A percentile compares a stretch with the other conserved stretches of the same genome.
phyloP scores from a whole-genome alignment of 2,888 invertebrate genomes.

The Drosophila nr. medialis region DNA sequence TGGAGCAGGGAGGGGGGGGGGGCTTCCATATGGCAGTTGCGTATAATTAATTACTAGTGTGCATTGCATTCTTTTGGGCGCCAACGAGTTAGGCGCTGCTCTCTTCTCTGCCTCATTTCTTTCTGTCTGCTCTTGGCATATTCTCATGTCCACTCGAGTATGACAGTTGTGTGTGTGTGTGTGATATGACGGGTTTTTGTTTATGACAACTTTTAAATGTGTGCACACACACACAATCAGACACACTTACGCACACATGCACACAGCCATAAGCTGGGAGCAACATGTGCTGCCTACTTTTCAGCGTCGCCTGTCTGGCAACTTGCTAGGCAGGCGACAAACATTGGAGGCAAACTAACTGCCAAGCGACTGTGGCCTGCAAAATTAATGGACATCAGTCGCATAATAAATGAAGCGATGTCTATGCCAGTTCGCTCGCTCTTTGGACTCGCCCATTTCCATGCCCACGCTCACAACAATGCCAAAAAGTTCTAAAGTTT shows the following conservation, averaged over 20 bases:
- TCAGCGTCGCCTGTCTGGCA: constrained; percentile 46
- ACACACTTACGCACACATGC: constrained; percentile 1
- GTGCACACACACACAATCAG: constrained; percentile 31
- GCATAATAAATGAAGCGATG: constrained; percentile 81
- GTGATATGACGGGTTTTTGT: constrained; percentile 32
- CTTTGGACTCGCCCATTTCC: constrained; percentile 43
- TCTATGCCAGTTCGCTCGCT: constrained; percentile 28
- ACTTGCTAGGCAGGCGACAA: constrained; percentile 33
- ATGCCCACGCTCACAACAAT: constrained; percentile 41
- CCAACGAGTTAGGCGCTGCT: constrained; percentile 32
- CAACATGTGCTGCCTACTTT: constrained; percentile 63
- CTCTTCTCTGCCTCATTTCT: not conserved
- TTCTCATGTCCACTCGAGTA: constrained; percentile 39
- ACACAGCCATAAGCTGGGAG: constrained; percentile 15
- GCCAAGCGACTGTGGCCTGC: constrained; percentile 61
- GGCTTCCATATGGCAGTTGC: constrained; percentile 20
- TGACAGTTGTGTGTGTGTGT: not conserved
- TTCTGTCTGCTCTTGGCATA: constrained; percentile 26
- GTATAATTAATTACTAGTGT: constrained; percentile 58
- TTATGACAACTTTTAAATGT: constrained; percentile 69
- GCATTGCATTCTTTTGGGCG: constrained; percentile 53
- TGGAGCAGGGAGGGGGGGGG: not conserved
- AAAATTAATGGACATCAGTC: constrained; percentile 79
- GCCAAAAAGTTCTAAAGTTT: constrained; percentile 61
- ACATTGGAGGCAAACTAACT: constrained; percentile 37